These are phyloP conservation scores for Drosophila hamatofila DNA, from an alignment of 2,888 invertebrate species.

Conservation along the genomic window DNA sequence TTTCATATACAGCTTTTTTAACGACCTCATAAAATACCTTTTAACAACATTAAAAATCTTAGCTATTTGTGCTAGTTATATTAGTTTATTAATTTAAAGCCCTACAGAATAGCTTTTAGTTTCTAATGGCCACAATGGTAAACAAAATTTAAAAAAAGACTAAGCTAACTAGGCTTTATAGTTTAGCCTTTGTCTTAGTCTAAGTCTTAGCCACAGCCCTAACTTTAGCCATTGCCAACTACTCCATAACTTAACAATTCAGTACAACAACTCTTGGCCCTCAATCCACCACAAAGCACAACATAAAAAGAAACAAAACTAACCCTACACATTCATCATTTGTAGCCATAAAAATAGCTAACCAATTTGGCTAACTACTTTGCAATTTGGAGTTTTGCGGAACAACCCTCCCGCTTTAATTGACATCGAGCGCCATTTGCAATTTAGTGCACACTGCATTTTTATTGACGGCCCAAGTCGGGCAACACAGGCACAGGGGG, in stretches of 20 bases:
- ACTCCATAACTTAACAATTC: background rate
- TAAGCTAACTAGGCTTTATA: background rate
- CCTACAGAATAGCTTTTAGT: background rate
- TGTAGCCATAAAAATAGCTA: constrained; percentile 1
- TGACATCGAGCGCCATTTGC: constrained; percentile 38
- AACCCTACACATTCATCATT: background rate
- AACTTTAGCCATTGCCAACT: no score
- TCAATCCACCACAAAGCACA: background rate
- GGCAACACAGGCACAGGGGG: no score
- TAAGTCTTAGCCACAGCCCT: background rate
- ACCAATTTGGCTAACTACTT: constrained; percentile 1
- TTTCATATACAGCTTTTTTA: no score
- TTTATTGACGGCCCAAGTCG: background rate
- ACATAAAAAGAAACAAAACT: background rate
- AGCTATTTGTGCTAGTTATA: background rate
- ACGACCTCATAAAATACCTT: background rate
- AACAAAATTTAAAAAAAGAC: background rate
- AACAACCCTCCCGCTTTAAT: constrained; percentile 29
- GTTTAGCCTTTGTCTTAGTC: background rate
- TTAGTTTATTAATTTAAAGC: background rate
- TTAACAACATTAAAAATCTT: no score
- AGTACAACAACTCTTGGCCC: background rate
- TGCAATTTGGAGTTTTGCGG: constrained; percentile 9
- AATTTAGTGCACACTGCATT: constrained; percentile 29
- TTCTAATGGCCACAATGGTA: background rate